phyloP scores from a whole-genome alignment of 2,113 vertebrate genomes.

The Oryzias javanicus region DNA sequence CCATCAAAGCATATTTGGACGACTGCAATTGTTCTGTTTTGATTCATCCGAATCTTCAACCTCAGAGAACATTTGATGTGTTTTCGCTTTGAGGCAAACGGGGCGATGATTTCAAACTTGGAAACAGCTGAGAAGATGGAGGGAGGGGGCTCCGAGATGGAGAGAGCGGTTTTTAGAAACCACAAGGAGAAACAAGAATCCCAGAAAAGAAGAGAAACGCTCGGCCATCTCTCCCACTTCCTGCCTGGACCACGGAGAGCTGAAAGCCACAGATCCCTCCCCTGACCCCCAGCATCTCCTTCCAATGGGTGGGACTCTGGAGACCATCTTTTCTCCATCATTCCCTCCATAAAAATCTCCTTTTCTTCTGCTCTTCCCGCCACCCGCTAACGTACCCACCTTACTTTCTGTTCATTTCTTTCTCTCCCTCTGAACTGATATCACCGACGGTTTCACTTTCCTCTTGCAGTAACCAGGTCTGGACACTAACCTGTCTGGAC shows the following conservation, averaged over 20 bases:
- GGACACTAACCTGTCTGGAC: conserved; percentile 85
- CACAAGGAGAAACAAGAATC: conserved; percentile 44
- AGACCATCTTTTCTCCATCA: conserved; percentile 39
- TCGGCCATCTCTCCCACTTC: conserved; percentile 37
- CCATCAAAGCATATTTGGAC: too few species aligned
- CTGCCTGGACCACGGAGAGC: conserved; percentile 48
- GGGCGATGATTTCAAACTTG: conserved; percentile 32
- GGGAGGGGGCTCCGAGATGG: not conserved
- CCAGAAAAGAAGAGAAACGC: conserved; percentile 42
- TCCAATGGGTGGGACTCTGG: conserved; percentile 41
- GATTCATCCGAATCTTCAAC: not conserved
- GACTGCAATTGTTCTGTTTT: not conserved
- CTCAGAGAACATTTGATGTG: conserved; percentile 3
- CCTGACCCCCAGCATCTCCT: conserved; percentile 40
- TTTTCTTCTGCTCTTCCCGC: conserved; percentile 17
- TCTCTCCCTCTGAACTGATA: conserved; percentile 41
- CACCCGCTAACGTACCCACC: conserved; percentile 9
- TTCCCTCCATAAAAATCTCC: conserved; percentile 23
- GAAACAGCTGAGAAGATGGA: conserved; percentile 5
- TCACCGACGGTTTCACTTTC: not conserved
- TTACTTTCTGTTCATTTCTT: conserved; percentile 13
- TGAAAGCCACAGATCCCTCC: conserved; percentile 52
- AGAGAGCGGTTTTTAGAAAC: conserved; percentile 38
- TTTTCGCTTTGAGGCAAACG: conserved; percentile 20
- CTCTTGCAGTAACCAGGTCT: conserved; percentile 10